Conservation (phyloP, 2,888 invertebrate genomes). For the Drosophila bunnanda region DNA sequence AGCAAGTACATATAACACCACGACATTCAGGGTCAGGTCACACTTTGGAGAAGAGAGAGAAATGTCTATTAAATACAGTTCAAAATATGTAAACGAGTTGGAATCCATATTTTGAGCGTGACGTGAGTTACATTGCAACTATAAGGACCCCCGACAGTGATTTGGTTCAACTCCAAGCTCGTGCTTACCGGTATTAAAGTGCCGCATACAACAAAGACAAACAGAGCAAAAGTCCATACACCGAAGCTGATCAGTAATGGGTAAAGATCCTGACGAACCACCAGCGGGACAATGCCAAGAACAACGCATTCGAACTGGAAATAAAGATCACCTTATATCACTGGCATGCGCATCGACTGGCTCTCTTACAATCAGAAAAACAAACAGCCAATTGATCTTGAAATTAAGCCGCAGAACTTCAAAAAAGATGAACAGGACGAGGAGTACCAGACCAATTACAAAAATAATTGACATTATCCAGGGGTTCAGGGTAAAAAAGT, state of each 20-base stretch:
- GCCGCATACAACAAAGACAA: slow-evolving; percentile 46
- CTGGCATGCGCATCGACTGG: not conserved
- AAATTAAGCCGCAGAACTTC: slow-evolving; percentile 55
- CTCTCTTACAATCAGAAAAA: slow-evolving; percentile 48
- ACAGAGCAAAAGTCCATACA: slow-evolving; percentile 46
- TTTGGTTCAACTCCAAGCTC: not conserved
- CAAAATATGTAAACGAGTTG: not conserved
- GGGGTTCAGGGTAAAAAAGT: slow-evolving; percentile 33
- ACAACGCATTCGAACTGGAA: slow-evolving; percentile 52
- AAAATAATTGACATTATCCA: slow-evolving; percentile 56
- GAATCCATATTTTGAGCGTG: not conserved
- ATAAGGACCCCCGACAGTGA: not conserved
- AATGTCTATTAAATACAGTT: not conserved
- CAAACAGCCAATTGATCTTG: slow-evolving; percentile 56
- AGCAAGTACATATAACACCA: slow-evolving; percentile 55
- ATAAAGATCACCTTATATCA: not conserved
- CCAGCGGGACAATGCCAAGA: slow-evolving; percentile 45
- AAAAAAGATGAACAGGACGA: slow-evolving; percentile 55
- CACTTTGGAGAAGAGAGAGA: slow-evolving; percentile 34
- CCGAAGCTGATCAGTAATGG: slow-evolving; percentile 44
- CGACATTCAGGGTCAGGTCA: slow-evolving; percentile 60
- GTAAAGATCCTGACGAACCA: slow-evolving; percentile 43
- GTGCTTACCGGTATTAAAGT: slow-evolving; percentile 46
- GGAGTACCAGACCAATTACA: slow-evolving; percentile 35
- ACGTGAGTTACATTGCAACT: not conserved